Evolutionary conservation across 2,888 invertebrate genomes (phyloP), one percentile per base, ranked within the genome.

Genomic region (Acleris holmiana): DNA sequence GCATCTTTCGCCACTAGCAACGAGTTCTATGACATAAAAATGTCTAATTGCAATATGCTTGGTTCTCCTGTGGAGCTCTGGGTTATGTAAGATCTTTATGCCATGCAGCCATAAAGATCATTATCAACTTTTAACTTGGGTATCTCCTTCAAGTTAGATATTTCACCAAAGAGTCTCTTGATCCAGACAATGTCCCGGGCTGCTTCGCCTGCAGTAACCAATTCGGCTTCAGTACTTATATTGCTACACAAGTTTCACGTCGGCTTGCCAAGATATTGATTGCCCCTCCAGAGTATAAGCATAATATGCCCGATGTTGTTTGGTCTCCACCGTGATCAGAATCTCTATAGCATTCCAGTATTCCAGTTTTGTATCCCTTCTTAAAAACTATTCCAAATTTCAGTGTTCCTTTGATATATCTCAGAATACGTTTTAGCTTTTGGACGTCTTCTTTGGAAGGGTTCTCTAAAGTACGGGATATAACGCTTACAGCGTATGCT

Each of bases 401-500:
- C 25, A 25, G 25, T 6, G 25, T 25, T 25, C 4, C 25, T 25
- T 25, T 25, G 25, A 25, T 25, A 25, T 25, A 25, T 25, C 25
- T 6, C 4, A 4, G 25, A 6, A 25, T 25, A 25, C 25, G 3
- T 25, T 25, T 25, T 25, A 25, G 25, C 3, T 25, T 25, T 25
- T 5, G 25, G 7, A 25, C 7, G 25, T 25, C 25, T 25, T 25
- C 25, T 25, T 41, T n/a, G 40, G 15, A 41, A n/a, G 15, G 15
- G 40, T 41, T 41, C 10, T n/a, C 15, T 15, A 3, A 41, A 2
- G 2, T 23, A 5, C 44, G 44, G n/a, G 44, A 46, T 46, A 46
- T 17, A n/a, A 53, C 51, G n/a, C n/a, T n/a, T n/a, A n/a, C n/a
- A n/a, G n/a, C n/a, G 19, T 53, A 53, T 53, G 35, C 51, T 35